Evolutionary conservation across 1,140 invertebrate species (phyloP).

Genomic region (Diorhabda elongata): DNA sequence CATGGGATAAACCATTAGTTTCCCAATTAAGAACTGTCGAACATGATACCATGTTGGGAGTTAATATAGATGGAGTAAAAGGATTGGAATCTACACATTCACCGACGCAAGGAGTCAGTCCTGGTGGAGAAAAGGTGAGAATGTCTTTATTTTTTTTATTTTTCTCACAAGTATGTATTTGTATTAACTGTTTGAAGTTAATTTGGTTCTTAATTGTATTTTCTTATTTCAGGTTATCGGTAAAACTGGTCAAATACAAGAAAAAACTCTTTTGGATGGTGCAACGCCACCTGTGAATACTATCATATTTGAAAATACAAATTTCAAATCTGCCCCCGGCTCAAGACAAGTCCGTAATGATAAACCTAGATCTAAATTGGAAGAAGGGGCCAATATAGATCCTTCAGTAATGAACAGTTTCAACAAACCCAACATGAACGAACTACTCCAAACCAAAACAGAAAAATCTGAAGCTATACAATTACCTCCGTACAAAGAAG

Average conservation of each 20-base stretch:
- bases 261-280: constrained; percentile 64
- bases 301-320: constrained; percentile 89
- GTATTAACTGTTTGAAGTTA: neutral
- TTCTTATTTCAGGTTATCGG: constrained; percentile 24
- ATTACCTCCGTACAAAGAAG: constrained; percentile 67
- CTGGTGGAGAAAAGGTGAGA: constrained; percentile 49
- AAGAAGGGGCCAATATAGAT: constrained; percentile 35
- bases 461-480: constrained; percentile 54
- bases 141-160: neutral
- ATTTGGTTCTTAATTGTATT: neutral
- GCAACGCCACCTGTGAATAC: constrained; percentile 78
- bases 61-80: constrained; percentile 47
- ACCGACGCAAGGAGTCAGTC: constrained; percentile 57
- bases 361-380: constrained; percentile 37
- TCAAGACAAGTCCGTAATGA: constrained; percentile 41
- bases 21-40: constrained; percentile 53
- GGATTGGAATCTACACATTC: constrained; percentile 46
- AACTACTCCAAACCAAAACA: constrained; percentile 52
- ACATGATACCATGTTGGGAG: constrained; percentile 38
- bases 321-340: constrained; percentile 68
- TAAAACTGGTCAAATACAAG: constrained; percentile 48
- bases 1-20: constrained; percentile 81
- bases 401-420: constrained; percentile 47
- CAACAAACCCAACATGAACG: constrained; percentile 57
- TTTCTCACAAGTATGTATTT: neutral